Percentiles rank a stretch among this genome's conserved stretches.
These are phyloP conservation scores for Clusia tigrina DNA, from an alignment of 2,888 invertebrate species.

Conservation along the genomic window DNA sequence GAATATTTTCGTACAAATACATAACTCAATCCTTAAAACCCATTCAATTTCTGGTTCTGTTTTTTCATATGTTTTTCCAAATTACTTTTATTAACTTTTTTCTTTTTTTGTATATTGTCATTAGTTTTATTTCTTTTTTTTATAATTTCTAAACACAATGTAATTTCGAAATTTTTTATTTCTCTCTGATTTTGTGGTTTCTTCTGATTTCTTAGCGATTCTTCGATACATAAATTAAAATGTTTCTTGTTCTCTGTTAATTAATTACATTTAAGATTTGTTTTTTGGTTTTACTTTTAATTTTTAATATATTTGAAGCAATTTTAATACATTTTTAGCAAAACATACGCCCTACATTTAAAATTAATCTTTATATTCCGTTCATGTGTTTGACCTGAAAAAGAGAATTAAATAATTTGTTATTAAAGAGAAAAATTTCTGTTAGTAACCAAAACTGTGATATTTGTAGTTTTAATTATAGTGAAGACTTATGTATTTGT, in stretches of 20 bases:
- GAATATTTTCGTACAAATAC: too few species aligned
- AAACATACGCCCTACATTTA: conserved; percentile 54
- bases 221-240: not conserved
- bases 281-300: conserved; percentile 3
- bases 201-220: conserved; percentile 17
- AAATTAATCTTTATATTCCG: conserved; percentile 49
- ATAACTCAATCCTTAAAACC: too few species aligned
- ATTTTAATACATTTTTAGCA: conserved; percentile 34
- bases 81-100: conserved; percentile 34
- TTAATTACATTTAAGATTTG: conserved; percentile 30
- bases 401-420: not conserved
- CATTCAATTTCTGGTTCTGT: conserved; percentile 19
- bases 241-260: conserved; percentile 25
- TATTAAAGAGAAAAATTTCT: not conserved
- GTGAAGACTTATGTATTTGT: too few species aligned
- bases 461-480: too few species aligned
- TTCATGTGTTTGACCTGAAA: conserved; percentile 58
- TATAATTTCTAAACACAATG: conserved; percentile 37
- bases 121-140: conserved; percentile 46
- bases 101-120: conserved; percentile 47
- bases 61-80: not conserved
- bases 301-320: conserved; percentile 7
- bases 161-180: conserved; percentile 21
- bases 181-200: conserved; percentile 20
- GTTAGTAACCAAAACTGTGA: too few species aligned